Base-by-base conservation (phyloP, 1,140 invertebrate species). In the Camponotus floridanus region DNA sequence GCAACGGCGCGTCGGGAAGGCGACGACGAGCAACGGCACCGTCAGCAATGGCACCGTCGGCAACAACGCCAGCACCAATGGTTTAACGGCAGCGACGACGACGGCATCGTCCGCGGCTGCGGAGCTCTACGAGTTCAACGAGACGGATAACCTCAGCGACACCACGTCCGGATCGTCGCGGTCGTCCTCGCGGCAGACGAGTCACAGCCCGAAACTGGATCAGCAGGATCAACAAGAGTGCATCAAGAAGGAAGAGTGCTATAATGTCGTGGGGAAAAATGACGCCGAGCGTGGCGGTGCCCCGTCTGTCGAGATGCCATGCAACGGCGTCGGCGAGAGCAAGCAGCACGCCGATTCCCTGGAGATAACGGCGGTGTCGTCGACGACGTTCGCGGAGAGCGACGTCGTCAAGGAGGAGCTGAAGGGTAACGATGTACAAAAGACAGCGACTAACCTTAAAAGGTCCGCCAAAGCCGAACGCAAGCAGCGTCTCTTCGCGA, bases 401-500 rank as follows among this genome's bases (percentile, higher is more conserved):
- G 31, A 8, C 3, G 21, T 73, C 36, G 42, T 59, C n/a, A 92
- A 94, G 21, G 86, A 91, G 1, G 86, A 89, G 26, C 26, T 76
- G 0, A 93, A 91, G 68, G 90, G 71, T 79, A 76, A 81, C 21
- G 88, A 89, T 18, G 68, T 13, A 2, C 79, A 73, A 18, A 88
- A 61, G 48, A 88, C 89, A 70, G 55, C 57, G 86, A 79, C 92
- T 90, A 93, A 94, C 89, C 92, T 92, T 21, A 94, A 95, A 91
- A 93, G 88, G 21, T 80, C 92, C 3, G 87, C 90, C 8, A 94
- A 94, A 21, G 76, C 92, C 3, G 94, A 94, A 68, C 90, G 95
- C 13, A 95, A 95, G 80, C 95, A 95, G 59, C 91, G 93, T 36
- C 80, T 95, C 18, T 88, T 93, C 33, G 94, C 94, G 0, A 90